Conservation (phyloP, 2,888 invertebrate species). For the Leptinotarsa tumamoca region DNA sequence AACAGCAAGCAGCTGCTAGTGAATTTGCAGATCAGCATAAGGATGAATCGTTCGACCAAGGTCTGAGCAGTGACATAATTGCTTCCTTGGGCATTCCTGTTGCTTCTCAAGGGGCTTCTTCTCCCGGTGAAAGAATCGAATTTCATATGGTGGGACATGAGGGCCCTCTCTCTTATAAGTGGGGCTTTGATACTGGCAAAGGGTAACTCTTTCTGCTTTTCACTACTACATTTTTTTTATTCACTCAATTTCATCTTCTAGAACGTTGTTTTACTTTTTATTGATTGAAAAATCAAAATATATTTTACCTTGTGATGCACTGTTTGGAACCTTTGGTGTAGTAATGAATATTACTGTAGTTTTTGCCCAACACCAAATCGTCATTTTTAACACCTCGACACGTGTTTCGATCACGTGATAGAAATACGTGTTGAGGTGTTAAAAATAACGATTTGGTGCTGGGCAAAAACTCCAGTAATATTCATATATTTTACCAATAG, state of each 20-base stretch:
- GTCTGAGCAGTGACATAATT: slow-evolving; percentile 55
- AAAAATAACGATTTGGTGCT: no score
- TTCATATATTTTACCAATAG: no score
- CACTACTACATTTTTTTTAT: slow-evolving; percentile 8
- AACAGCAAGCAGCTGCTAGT: slow-evolving; percentile 41
- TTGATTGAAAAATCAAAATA: background rate
- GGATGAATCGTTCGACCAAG: slow-evolving; percentile 45
- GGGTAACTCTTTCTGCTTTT: slow-evolving; percentile 70
- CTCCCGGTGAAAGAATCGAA: slow-evolving; percentile 71
- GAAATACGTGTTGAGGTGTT: no score
- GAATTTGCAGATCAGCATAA: slow-evolving; percentile 29
- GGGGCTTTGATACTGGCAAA: slow-evolving; percentile 86
- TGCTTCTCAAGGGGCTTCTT: slow-evolving; percentile 47
- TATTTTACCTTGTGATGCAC: no score
- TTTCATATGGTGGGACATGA: slow-evolving; percentile 87
- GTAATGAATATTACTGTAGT: no score
- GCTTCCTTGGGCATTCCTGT: slow-evolving; percentile 56
- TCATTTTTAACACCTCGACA: no score
- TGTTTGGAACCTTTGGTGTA: no score
- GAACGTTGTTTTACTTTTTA: slow-evolving; percentile 3
- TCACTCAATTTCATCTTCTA: background rate
- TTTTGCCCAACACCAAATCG: no score
- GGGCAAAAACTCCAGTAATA: no score
- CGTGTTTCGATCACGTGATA: no score
- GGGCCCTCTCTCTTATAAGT: slow-evolving; percentile 85